phyloP scores from a whole-genome alignment of 2,113 vertebrate species.

The Odocoileus hemionus region DNA sequence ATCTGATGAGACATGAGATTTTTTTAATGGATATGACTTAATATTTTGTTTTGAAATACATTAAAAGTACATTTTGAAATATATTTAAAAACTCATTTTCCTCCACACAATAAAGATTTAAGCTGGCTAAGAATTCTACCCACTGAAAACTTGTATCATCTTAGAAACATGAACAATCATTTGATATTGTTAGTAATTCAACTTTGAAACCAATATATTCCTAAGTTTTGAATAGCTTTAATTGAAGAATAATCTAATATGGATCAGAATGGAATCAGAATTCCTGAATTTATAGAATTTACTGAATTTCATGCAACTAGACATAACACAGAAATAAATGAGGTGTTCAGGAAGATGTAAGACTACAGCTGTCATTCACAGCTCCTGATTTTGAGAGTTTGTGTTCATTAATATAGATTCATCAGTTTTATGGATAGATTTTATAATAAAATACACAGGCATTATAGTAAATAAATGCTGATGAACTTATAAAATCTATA shows the following conservation, averaged over 20 bases:
- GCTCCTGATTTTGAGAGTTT: neutral
- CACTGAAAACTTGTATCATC: neutral
- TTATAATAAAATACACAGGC: neutral
- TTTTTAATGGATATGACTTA: neutral
- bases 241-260: neutral
- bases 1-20: neutral
- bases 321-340: conserved; percentile 5
- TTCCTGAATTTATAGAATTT: neutral
- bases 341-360: neutral
- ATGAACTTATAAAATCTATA: neutral
- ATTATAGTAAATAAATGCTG: neutral
- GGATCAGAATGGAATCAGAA: neutral
- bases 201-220: neutral
- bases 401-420: neutral
- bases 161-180: neutral
- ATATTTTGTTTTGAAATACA: neutral
- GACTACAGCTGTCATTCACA: neutral
- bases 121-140: neutral
- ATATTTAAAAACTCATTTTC: neutral
- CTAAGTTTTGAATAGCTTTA: conserved; percentile 21
- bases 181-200: neutral
- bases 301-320: conserved; percentile 2
- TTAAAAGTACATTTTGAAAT: neutral
- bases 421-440: neutral
- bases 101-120: neutral